A percentile compares a stretch with the other conserved stretches of the same genome.
Evolutionary conservation across 2,113 vertebrate genomes (phyloP).

Genomic region (Dinomys branickii): DNA sequence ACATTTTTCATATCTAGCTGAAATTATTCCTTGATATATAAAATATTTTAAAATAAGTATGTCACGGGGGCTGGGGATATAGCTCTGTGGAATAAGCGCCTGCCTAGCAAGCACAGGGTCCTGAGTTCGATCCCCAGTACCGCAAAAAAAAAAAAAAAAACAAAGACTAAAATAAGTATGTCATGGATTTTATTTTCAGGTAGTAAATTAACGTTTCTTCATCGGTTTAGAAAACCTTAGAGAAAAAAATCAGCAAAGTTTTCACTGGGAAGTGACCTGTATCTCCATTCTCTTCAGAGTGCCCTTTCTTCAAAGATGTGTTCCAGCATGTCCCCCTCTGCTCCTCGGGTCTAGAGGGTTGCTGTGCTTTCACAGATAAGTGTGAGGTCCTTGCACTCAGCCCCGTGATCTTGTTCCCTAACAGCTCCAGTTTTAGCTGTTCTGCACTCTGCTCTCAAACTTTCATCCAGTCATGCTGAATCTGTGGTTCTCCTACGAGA

Average conservation of each 20-base stretch:
- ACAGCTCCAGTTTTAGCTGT: background rate
- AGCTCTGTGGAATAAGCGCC: no score
- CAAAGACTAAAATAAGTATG: no score
- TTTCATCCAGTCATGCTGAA: background rate
- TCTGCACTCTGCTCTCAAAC: background rate
- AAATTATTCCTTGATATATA: slow-evolving; percentile 1
- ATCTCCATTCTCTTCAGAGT: background rate
- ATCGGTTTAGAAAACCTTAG: background rate
- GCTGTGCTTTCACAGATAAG: background rate
- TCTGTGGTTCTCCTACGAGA: background rate
- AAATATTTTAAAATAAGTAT: background rate
- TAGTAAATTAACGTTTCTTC: background rate
- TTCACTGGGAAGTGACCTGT: background rate
- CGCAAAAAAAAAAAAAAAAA: no score
- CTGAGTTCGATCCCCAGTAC: no score
- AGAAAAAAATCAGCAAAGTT: background rate
- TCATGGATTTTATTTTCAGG: background rate
- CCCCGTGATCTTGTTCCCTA: background rate
- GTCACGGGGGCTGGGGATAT: no score
- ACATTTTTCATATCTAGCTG: background rate
- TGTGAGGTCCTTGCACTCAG: background rate
- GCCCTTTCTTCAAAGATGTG: background rate
- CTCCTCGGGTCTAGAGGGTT: background rate
- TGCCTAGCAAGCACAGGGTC: no score
- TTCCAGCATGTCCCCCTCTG: background rate